Conservation (phyloP, 2,888 invertebrate species). For the Mechanitis messenoides region DNA sequence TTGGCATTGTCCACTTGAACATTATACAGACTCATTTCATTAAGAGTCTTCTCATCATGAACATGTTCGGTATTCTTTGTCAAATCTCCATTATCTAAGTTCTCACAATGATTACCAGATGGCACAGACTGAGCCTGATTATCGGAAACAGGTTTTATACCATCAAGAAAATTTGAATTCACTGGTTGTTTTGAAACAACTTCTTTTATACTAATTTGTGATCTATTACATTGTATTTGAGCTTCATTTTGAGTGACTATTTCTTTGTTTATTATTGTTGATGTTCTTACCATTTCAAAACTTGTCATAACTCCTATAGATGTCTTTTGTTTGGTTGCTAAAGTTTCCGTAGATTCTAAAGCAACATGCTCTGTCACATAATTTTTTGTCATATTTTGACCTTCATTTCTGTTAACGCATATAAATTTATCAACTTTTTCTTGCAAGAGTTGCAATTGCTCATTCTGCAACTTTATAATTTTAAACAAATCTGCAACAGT, state of each 20-base stretch:
- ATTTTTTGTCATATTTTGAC: constrained; percentile 42
- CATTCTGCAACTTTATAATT: constrained; percentile 81
- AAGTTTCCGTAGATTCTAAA: constrained; percentile 51
- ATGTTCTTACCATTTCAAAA: constrained; percentile 78
- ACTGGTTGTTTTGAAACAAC: constrained; percentile 51
- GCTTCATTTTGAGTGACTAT: constrained; percentile 54
- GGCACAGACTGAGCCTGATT: constrained; percentile 30
- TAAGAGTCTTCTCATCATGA: constrained; percentile 60
- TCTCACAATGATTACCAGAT: constrained; percentile 16
- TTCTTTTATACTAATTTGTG: constrained; percentile 65
- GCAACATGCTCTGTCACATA: constrained; percentile 50
- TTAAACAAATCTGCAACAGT: constrained; percentile 78
- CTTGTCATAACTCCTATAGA: constrained; percentile 85
- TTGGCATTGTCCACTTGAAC: constrained; percentile 67
- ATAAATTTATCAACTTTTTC: constrained; percentile 79
- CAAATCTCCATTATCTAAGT: constrained; percentile 17
- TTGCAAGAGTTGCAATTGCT: constrained; percentile 79
- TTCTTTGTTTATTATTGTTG: constrained; percentile 67
- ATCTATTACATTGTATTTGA: constrained; percentile 64
- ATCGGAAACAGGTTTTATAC: constrained; percentile 46
- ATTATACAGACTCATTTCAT: constrained; percentile 68
- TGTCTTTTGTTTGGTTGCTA: constrained; percentile 69
- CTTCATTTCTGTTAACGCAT: constrained; percentile 37
- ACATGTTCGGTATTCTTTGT: constrained; percentile 32
- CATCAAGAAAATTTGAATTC: constrained; percentile 64